Evolutionary conservation across 2,113 vertebrate species (phyloP).

Genomic region (Hippocampus zosterae): DNA sequence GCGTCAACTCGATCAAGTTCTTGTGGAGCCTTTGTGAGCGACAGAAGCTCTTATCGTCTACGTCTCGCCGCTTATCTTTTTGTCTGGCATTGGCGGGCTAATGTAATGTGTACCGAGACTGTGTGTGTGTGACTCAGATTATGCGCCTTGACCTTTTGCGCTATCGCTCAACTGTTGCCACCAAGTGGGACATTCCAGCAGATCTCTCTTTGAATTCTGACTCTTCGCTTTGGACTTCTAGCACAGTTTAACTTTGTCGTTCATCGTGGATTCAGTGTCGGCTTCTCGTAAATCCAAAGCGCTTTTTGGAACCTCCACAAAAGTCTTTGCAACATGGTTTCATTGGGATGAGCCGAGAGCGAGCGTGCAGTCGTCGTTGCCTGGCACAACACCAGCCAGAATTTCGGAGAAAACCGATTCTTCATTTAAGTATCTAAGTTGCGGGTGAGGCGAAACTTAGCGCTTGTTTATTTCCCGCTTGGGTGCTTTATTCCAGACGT

Average conservation of each 20-base stretch:
- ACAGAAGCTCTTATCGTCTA: background rate
- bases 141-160: conserved; percentile 55
- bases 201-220: conserved; percentile 18
- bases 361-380: too few species aligned
- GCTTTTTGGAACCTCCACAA: conserved; percentile 15
- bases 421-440: background rate
- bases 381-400: background rate
- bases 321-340: background rate
- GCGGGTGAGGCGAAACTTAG: background rate
- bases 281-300: background rate
- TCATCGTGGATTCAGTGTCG: background rate
- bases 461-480: too few species aligned
- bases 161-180: conserved; percentile 58
- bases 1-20: background rate
- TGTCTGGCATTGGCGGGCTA: conserved; percentile 13
- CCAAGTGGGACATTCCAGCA: conserved; percentile 53
- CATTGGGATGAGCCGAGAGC: background rate
- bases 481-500: background rate
- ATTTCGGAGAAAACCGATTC: background rate
- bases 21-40: background rate
- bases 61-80: conserved; percentile 9
- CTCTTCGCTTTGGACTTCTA: background rate
- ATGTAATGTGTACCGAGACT: conserved; percentile 24
- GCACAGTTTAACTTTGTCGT: background rate
- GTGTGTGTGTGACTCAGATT: conserved; percentile 54